Evolutionary conservation across 2,888 invertebrate genomes (phyloP).

Genomic region (Eustalomyia histrio): DNA sequence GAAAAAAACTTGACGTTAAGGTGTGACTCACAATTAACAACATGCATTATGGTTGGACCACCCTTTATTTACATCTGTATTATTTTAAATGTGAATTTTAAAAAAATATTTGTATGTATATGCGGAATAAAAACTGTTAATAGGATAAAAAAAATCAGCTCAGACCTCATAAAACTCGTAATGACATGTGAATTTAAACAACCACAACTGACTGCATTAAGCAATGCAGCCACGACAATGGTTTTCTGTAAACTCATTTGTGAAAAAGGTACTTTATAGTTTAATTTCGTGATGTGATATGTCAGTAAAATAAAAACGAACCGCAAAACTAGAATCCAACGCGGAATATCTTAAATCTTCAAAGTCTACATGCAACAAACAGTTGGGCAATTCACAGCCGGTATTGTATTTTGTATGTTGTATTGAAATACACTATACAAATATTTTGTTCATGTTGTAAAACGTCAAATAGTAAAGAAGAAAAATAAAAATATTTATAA

Average conservation of each 20-base stretch:
- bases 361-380: not conserved
- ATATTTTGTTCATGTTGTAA: no score
- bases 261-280: slow-evolving; percentile 18
- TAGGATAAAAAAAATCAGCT: slow-evolving; percentile 25
- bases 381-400: no score
- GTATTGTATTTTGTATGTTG: no score
- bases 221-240: slow-evolving; percentile 32
- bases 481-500: no score
- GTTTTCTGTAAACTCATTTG: slow-evolving; percentile 20
- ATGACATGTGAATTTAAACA: slow-evolving; percentile 35
- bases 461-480: no score
- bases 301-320: slow-evolving; percentile 36
- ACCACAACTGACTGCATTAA: slow-evolving; percentile 25
- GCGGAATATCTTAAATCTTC: slow-evolving; percentile 45
- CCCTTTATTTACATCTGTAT: no score
- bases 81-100: no score
- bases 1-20: no score
- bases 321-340: slow-evolving; percentile 40
- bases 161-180: slow-evolving; percentile 31
- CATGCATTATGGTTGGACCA: no score
- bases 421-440: no score
- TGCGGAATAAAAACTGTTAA: slow-evolving; percentile 26
- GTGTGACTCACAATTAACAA: no score
- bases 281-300: slow-evolving; percentile 21
- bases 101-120: no score